A percentile compares a stretch with the other conserved stretches of the same genome.
Evolutionary conservation across 2,888 invertebrate species (phyloP).

Genomic region (Himalopsyche anomala): DNA sequence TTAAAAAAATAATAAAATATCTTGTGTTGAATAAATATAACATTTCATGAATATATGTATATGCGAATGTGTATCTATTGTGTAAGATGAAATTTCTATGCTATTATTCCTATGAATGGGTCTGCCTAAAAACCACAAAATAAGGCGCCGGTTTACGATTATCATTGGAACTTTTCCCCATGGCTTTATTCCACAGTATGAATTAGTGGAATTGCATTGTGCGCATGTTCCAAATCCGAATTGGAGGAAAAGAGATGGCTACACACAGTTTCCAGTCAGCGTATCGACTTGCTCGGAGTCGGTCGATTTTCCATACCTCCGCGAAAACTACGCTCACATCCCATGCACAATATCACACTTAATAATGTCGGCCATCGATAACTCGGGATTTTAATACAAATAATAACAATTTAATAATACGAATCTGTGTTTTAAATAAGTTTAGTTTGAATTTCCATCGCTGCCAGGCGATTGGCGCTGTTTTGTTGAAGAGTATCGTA

Average conservation of each 20-base stretch:
- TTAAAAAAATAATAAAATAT: too few species aligned
- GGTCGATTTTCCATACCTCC: conserved; percentile 46
- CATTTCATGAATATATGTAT: too few species aligned
- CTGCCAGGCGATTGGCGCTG: conserved; percentile 27
- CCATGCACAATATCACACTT: conserved; percentile 19
- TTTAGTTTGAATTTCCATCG: neutral
- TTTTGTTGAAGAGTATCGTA: neutral
- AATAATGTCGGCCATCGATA: conserved; percentile 35
- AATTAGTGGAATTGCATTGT: conserved; percentile 44
- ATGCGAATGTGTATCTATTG: too few species aligned
- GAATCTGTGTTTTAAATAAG: neutral
- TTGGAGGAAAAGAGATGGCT: conserved; percentile 19
- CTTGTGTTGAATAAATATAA: too few species aligned
- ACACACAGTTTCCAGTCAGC: conserved; percentile 49
- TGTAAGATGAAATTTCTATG: too few species aligned
- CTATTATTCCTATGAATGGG: neutral
- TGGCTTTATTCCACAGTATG: conserved; percentile 50
- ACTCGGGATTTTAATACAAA: neutral
- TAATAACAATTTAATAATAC: neutral
- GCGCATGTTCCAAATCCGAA: conserved; percentile 48
- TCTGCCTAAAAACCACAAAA: neutral
- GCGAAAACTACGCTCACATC: conserved; percentile 17
- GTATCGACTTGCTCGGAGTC: conserved; percentile 61
- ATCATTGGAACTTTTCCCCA: conserved; percentile 42
- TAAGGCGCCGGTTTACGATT: neutral